Evolutionary conservation across 2,888 invertebrate genomes (phyloP).

Genomic region (Xestobium rufovillosum): DNA sequence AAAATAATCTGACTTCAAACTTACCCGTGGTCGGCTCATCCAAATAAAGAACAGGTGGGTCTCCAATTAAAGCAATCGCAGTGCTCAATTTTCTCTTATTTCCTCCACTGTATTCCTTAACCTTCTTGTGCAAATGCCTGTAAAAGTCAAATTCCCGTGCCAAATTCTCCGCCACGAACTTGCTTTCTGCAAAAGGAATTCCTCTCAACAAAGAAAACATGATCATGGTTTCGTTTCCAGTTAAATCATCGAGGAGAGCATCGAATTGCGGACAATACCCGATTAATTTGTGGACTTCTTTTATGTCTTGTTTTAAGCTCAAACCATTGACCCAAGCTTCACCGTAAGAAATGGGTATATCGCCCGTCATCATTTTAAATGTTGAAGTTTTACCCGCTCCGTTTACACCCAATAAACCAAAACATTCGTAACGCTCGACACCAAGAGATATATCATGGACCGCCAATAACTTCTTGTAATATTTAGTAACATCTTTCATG

Average conservation of each 20-base stretch:
- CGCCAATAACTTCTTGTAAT: constrained; percentile 59
- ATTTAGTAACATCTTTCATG: constrained; percentile 64
- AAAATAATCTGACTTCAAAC: constrained; percentile 1
- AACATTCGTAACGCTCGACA: constrained; percentile 67
- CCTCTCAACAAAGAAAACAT: constrained; percentile 49
- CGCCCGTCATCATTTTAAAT: constrained; percentile 86
- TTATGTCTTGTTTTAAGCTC: constrained; percentile 46
- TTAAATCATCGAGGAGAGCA: constrained; percentile 49
- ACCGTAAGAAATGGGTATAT: constrained; percentile 62
- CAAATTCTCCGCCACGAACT: constrained; percentile 35
- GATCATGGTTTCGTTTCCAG: constrained; percentile 46
- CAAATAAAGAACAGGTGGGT: constrained; percentile 48
- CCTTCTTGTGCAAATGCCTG: constrained; percentile 43
- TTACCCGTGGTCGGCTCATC: constrained; percentile 51
- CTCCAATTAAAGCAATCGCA: constrained; percentile 49
- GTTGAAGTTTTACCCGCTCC: constrained; percentile 85
- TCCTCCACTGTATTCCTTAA: constrained; percentile 46
- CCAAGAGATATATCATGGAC: constrained; percentile 63
- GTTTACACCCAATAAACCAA: constrained; percentile 67
- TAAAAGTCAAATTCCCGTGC: constrained; percentile 42
- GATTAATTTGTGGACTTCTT: constrained; percentile 50
- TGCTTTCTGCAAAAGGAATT: constrained; percentile 34
- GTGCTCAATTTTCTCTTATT: constrained; percentile 52
- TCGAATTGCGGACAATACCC: constrained; percentile 55
- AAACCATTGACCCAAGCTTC: constrained; percentile 54